Base-by-base conservation (phyloP, 2,888 invertebrate genomes). In the Drosophila quinaria region DNA sequence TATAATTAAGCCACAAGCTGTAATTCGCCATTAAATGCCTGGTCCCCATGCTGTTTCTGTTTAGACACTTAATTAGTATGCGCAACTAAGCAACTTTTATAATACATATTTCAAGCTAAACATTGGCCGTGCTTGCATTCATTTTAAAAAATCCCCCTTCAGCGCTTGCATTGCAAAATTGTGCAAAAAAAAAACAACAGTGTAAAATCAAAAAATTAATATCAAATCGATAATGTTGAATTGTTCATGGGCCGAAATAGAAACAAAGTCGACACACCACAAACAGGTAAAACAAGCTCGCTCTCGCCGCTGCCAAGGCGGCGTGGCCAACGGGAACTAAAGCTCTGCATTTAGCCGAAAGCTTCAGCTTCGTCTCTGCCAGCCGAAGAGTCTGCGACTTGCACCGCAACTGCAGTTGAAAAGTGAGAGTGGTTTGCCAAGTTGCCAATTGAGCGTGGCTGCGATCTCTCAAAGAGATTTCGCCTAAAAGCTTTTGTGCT, bases 221-320 rank as follows among this genome's bases (percentile, higher is more conserved):
- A 83, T 75, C 73, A 82, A 78, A 74, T 84, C 86, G 86, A 88
- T 88, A 86, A 86, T 83, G 74, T 67, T 82, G 82, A 79, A 64
- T 58, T 77, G 73, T 72, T 72, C 69, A 66, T 47, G 47, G 64
- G 41, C 29, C 52, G 59, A 70, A 74, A 65, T 55, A 19, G 58
- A 65, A 65, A 51, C 35, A 17, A 9, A 52, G 15, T 22, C 44
- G 35, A 55, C 42, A 55, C 55, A 47, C 31, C 15, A 5, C 29
- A 80, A 81, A 87, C 86, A 81, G 86, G 89, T 87, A 84, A 89
- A 89, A 87, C 86, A 56, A 81, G 87, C 89, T 89, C 46, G 68
- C 61, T 65, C 49, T 37, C 37, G 63, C 17, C 64, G 71, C 75
- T 70, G 69, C 51, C 41, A 49, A 73, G 51, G 60, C 66, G 75